phyloP scores from a whole-genome alignment of 2,797 vertebrate genomes.

The Crocidura indochinensis region DNA sequence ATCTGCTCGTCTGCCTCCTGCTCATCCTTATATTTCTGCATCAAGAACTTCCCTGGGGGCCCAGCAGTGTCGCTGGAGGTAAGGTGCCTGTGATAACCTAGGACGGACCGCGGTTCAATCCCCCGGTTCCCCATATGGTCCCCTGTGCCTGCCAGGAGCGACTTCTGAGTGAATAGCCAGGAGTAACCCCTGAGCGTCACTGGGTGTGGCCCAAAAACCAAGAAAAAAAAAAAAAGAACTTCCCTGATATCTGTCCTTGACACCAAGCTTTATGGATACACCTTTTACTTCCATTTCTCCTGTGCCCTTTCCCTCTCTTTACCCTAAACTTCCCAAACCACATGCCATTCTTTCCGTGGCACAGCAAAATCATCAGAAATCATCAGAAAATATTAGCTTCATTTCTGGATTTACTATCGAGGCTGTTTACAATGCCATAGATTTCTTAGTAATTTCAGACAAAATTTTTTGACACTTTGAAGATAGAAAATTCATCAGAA shows the following conservation, averaged over 20 bases:
- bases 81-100: too few relatives aligned
- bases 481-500: neutral
- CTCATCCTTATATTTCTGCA: constrained; percentile 48
- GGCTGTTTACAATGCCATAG: neutral
- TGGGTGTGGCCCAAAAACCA: too few relatives aligned
- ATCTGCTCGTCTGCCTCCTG: constrained; percentile 68
- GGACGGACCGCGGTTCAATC: too few relatives aligned
- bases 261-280: neutral
- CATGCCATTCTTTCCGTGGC: neutral
- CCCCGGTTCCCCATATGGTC: too few relatives aligned
- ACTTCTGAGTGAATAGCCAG: too few relatives aligned
- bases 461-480: neutral
- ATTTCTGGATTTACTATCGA: neutral
- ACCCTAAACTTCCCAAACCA: constrained; percentile 25
- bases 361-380: neutral
- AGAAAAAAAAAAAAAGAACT: too few relatives aligned
- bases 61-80: too few relatives aligned
- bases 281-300: neutral
- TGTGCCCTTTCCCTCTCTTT: neutral
- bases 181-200: too few relatives aligned
- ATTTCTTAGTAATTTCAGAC: neutral
- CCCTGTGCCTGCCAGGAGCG: too few relatives aligned
- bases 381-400: neutral
- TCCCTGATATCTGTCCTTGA: neutral
- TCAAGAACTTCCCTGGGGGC: constrained; percentile 3